These are phyloP conservation scores for Capricornis sumatraensis DNA, from an alignment of 2,113 vertebrate genomes.

Conservation along the genomic window DNA sequence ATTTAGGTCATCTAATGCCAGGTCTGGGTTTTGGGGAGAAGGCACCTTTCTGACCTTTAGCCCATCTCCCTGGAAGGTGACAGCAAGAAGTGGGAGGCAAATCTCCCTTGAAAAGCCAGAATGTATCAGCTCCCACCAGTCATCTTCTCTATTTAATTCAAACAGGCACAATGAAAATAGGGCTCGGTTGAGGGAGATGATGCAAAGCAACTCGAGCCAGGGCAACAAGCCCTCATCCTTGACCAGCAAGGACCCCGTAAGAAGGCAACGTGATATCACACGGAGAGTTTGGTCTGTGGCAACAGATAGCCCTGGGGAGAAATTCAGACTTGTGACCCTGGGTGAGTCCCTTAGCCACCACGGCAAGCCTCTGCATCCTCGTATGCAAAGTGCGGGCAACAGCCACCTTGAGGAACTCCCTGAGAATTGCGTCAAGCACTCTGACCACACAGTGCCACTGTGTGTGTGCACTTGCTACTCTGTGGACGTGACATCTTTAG, in stretches of 20 bases:
- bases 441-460: neutral
- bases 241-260: neutral
- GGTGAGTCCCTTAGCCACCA: neutral
- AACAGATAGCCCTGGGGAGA: neutral
- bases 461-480: neutral
- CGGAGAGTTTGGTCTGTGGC: neutral
- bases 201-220: neutral
- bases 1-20: neutral
- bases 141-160: neutral
- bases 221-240: neutral
- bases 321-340: neutral
- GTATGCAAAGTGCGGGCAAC: neutral
- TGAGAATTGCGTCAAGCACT: neutral
- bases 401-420: neutral
- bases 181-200: neutral
- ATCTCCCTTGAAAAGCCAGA: neutral
- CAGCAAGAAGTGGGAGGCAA: neutral
- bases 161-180: neutral
- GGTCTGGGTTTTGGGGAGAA: neutral
- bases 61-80: neutral
- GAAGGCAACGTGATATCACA: neutral
- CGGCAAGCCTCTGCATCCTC: neutral
- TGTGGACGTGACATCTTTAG: neutral
- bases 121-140: neutral
- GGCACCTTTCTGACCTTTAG: neutral